Base-by-base conservation (phyloP, 2,888 invertebrate genomes). In the Serripes groenlandicus region DNA sequence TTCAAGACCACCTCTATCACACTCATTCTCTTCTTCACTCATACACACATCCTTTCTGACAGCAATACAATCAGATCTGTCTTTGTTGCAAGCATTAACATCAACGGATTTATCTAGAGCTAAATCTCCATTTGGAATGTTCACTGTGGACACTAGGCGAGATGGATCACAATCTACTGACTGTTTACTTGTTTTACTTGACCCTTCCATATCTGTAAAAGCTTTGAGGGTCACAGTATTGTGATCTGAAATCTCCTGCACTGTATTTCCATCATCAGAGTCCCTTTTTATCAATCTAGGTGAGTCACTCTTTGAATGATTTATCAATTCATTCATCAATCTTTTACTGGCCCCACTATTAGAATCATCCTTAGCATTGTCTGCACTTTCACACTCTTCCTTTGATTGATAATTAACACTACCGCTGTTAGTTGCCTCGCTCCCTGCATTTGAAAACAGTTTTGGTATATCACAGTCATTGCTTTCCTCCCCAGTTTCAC, bases 391-490 rank as follows among this genome's bases (percentile, higher is more conserved):
- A 11, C 23, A 11, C 1, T 23, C 23, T 5, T 56, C 56, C 23
- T 5, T 56, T 56, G 56, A 56, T 3, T 56, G 56, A 26, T 56
- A 11, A 26, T 15, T 2, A 56, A 56, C n/a, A 56, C 56, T 56
- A 9, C 23, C 23, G 5, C 23, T 26, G 11, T 5, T 56, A 9
- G 56, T 56, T 26, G n/a, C 1, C 23, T 56, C 56, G 23, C 11
- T n/a, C 28, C 66, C 35, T 35, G 66, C 26, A 26, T 74, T 80
- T 26, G 75, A 15, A 62, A 84, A 84, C 32, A 84, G 62, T 49
- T 78, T 80, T 52, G 75, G 72, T 15, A 81, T 85, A 86, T 86
- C 86, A 86, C 86, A 86, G 83, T 75, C 77, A 64, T 77, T 78
- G 71, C 81, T 83, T 54, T 85, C 80, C 42, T 85, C 85, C 18